A percentile compares a stretch with the other conserved stretches of the same genome.
Evolutionary conservation across 2,888 invertebrate genomes (phyloP).

Genomic region (Rugalucina vietnamica): DNA sequence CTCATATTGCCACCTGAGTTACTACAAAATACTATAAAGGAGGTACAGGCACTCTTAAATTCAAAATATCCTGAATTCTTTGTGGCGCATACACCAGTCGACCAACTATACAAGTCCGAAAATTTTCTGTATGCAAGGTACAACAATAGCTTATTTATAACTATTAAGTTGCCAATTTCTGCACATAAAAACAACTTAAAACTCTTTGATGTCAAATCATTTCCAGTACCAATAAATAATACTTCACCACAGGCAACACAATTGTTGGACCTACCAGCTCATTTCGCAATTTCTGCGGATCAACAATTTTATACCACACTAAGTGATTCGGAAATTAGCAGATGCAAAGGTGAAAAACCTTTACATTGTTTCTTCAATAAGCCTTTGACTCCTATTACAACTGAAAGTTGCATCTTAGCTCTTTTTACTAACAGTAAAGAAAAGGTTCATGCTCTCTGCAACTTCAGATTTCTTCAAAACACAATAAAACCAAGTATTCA

Average conservation of each 20-base stretch:
- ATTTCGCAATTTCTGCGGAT: neutral
- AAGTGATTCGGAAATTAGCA: neutral
- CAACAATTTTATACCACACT: slow-evolving; percentile 4
- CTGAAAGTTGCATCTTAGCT: slow-evolving; percentile 5
- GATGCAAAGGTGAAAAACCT: neutral
- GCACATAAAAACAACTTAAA: neutral
- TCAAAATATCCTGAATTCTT: neutral
- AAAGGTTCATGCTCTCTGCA: neutral
- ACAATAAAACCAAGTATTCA: neutral
- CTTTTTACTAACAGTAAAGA: neutral
- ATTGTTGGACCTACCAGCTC: neutral
- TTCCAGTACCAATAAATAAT: neutral
- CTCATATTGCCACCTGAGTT: neutral
- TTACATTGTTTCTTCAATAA: neutral
- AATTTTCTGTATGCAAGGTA: neutral
- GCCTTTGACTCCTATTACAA: neutral
- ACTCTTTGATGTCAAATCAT: neutral
- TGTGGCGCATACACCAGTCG: neutral
- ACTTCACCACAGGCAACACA: slow-evolving; percentile 1
- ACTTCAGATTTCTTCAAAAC: slow-evolving; percentile 1
- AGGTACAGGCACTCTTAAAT: neutral
- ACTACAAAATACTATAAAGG: neutral
- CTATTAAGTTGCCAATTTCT: slow-evolving; percentile 5
- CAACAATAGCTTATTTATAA: neutral
- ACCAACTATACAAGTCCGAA: neutral